phyloP scores from a whole-genome alignment of 2,888 invertebrate genomes.

The Cryptophagus acutangulus region DNA sequence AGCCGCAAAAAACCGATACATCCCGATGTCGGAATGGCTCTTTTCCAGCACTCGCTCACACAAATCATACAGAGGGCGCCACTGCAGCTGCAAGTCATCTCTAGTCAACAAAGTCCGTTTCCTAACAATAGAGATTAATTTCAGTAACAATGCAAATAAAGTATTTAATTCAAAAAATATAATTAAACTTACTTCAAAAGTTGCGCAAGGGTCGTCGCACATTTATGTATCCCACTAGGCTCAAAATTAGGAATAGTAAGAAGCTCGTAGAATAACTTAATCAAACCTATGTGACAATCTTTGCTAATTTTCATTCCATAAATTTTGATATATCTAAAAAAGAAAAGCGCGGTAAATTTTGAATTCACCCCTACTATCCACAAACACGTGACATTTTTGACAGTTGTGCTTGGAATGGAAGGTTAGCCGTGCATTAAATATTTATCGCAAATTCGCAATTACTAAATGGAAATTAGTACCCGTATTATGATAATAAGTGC shows the following conservation, averaged over 20 bases:
- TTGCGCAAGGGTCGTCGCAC: conserved; percentile 61
- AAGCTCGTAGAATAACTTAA: conserved; percentile 74
- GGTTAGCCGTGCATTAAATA: no score
- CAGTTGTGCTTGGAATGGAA: no score
- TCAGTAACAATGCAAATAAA: conserved; percentile 9
- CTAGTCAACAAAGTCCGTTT: conserved; percentile 72
- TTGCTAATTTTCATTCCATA: conserved; percentile 86
- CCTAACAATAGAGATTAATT: conserved; percentile 47
- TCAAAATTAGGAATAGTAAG: conserved; percentile 73
- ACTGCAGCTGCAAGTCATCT: conserved; percentile 74
- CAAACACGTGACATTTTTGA: no score
- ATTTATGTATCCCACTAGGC: conserved; percentile 66
- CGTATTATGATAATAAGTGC: no score
- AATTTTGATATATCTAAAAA: conserved; percentile 70
- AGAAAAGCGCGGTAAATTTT: conserved; percentile 5
- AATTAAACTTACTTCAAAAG: conserved; percentile 67
- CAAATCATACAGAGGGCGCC: conserved; percentile 78
- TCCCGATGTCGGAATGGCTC: conserved; percentile 53
- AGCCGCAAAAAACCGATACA: conserved; percentile 50
- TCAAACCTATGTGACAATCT: conserved; percentile 78
- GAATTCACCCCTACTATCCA: no score
- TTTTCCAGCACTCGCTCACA: conserved; percentile 56
- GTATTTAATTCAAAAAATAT: conserved; percentile 6
- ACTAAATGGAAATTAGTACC: no score
- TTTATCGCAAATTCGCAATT: no score